These are phyloP conservation scores for Carassius gibelio DNA, from an alignment of 2,113 vertebrate species.

Conservation along the genomic window DNA sequence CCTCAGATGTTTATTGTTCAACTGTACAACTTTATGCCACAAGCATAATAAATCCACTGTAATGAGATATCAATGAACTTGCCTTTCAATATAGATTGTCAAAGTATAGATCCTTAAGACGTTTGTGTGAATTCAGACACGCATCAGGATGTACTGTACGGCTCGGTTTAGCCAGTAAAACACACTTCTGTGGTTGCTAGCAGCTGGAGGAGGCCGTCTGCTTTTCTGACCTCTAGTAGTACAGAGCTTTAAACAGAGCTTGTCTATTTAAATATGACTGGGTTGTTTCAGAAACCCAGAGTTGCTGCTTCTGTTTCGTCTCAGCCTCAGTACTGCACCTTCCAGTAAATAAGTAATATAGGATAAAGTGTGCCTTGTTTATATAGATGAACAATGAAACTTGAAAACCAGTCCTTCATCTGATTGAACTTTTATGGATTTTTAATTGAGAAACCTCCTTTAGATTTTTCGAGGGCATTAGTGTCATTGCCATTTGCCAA, in stretches of 20 bases:
- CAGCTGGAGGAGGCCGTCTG: too few species aligned
- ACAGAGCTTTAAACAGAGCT: not conserved
- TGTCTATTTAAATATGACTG: not conserved
- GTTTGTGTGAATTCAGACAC: not conserved
- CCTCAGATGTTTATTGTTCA: slow-evolving; percentile 6
- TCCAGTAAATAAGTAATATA: not conserved
- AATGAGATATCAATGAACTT: not conserved
- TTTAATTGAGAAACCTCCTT: not conserved
- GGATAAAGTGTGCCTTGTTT: slow-evolving; percentile 47
- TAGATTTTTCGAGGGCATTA: slow-evolving; percentile 28
- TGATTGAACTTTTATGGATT: slow-evolving; percentile 1
- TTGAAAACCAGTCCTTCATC: slow-evolving; percentile 15
- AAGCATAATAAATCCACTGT: not conserved
- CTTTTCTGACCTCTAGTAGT: not conserved
- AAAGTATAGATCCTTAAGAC: slow-evolving; percentile 9
- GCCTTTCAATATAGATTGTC: not conserved
- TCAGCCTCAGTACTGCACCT: not conserved
- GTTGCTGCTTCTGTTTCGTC: not conserved
- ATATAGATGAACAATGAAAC: slow-evolving; percentile 25
- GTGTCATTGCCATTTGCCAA: slow-evolving; percentile 18
- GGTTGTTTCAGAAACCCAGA: not conserved
- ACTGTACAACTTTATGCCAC: slow-evolving; percentile 11
- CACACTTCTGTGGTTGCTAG: too few species aligned
- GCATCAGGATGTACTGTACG: not conserved
- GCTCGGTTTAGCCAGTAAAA: too few species aligned